Evolutionary conservation across 2,888 invertebrate species (phyloP).

Genomic region (Drosophila helvetica): DNA sequence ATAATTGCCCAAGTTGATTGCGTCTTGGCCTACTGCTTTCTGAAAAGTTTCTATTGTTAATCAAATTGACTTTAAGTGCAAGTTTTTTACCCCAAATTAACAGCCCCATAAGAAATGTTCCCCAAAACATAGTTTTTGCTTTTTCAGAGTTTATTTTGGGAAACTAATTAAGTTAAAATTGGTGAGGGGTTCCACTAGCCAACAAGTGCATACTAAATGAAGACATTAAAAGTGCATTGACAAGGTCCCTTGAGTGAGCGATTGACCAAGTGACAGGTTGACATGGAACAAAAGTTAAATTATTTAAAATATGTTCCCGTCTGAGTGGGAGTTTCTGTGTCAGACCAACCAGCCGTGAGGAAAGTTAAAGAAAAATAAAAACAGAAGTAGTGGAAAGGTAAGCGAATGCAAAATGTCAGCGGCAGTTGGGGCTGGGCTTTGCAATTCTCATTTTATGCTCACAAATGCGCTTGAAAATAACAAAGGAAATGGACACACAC

Average conservation of each 20-base stretch:
- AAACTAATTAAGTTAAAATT: slow-evolving; percentile 58
- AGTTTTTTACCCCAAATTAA: slow-evolving; percentile 58
- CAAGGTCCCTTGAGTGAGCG: slow-evolving; percentile 8
- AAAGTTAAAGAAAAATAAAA: not conserved
- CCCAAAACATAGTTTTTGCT: slow-evolving; percentile 4
- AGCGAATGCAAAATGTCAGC: slow-evolving; percentile 44
- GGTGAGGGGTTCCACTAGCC: slow-evolving; percentile 19
- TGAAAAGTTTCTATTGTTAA: slow-evolving; percentile 62
- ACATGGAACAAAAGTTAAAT: slow-evolving; percentile 7
- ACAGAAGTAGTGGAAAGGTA: slow-evolving; percentile 5
- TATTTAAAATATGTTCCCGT: slow-evolving; percentile 16
- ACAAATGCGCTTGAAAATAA: slow-evolving; percentile 50
- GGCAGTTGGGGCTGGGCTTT: slow-evolving; percentile 28
- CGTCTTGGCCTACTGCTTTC: slow-evolving; percentile 46
- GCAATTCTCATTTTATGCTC: slow-evolving; percentile 58
- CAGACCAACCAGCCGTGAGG: not conserved
- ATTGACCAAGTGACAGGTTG: not conserved
- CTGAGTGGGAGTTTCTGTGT: not conserved
- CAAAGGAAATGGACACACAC: slow-evolving; percentile 35
- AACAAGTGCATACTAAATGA: slow-evolving; percentile 19
- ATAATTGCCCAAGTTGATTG: slow-evolving; percentile 60
- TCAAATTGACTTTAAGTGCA: slow-evolving; percentile 60
- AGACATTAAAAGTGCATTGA: not conserved
- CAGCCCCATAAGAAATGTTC: slow-evolving; percentile 47
- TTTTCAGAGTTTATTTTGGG: slow-evolving; percentile 27